These are phyloP conservation scores for Sarotherodon lohbergeri DNA, from an alignment of 2,113 vertebrate genomes.

Conservation along the genomic window DNA sequence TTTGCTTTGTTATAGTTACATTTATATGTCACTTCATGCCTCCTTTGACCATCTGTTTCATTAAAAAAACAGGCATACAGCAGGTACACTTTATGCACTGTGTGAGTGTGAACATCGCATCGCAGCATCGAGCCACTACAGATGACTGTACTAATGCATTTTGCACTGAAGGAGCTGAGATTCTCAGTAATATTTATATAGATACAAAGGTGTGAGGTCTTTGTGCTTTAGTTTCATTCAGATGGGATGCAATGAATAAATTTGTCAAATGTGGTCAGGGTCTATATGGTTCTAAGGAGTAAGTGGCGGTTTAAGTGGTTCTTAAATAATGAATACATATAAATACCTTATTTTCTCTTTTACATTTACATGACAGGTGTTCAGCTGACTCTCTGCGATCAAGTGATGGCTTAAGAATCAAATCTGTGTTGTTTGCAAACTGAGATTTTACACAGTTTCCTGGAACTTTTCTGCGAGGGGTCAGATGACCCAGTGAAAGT, in stretches of 20 bases:
- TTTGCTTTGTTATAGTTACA: conserved; percentile 21
- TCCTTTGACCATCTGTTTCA: conserved; percentile 23
- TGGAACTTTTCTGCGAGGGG: not conserved
- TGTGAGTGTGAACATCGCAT: not conserved
- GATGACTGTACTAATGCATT: not conserved
- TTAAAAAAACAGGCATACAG: conserved; percentile 10
- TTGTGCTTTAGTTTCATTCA: not conserved
- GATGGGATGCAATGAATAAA: not conserved
- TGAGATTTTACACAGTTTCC: not conserved
- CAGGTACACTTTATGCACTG: not conserved
- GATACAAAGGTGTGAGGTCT: not conserved
- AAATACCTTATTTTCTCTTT: not conserved
- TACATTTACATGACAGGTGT: not conserved
- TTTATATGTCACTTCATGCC: conserved; percentile 12
- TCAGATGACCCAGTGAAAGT: not conserved
- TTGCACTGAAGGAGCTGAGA: not conserved
- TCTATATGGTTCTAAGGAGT: not conserved
- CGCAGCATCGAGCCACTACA: not conserved
- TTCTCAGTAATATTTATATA: not conserved
- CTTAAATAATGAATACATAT: not conserved
- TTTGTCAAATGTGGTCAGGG: not conserved
- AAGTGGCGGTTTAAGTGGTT: not conserved
- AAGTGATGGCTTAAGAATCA: not conserved
- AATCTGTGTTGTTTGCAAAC: not conserved
- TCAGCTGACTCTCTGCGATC: not conserved